Base-by-base conservation (phyloP, 2,797 vertebrate species). In the Tenualosa ilisha region DNA sequence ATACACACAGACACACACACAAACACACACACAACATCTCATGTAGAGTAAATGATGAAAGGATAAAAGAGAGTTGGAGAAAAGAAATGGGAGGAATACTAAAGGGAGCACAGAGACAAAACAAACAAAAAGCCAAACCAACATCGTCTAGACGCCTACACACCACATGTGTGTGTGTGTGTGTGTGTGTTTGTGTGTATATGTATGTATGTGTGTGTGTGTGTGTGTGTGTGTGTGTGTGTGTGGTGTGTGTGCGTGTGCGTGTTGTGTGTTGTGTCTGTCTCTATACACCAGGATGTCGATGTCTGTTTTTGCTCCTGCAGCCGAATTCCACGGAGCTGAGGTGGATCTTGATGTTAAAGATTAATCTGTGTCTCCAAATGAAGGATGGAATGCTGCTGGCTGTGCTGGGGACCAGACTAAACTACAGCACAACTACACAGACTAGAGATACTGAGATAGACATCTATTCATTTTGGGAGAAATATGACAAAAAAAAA, bases 131-230 rank as follows among this genome's bases (percentile, higher is more conserved):
- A 86, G 81, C 82, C 59, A 86, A 85, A 89, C 81, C 86, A 81
- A 51, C 83, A 61, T 4, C 43, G 54, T 63, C 68, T 63, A 89
- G 86, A 87, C 81, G 75, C 87, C 90, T 85, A 82, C 43, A 92
- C 89, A 54, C 46, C 85, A 37, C 87, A 86, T 82, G 13, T 40
- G 50, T 72, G 26, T 40, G 31, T 75, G 68, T 75, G 31, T 75
- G 31, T 75, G 26, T 12, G 26, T 31, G 26, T 31, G 26, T 31
- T 11, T 31, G 63, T 68, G 63, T 68, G n/a, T 68, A 24, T 68
- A 6, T 31, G 63, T 68, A 24, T 68, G 63, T 68, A 0, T 68
- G 63, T 72, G 26, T 72, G 65, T 72, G 65, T 68, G 26, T 12
- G 26, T 31, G 26, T 31, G 26, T 31, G 26, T 31, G 63, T 68